Percentiles rank a stretch among this genome's conserved stretches.
Evolutionary conservation across 2,888 invertebrate species (phyloP).

Genomic region (Acanthacorydalis orientalis): DNA sequence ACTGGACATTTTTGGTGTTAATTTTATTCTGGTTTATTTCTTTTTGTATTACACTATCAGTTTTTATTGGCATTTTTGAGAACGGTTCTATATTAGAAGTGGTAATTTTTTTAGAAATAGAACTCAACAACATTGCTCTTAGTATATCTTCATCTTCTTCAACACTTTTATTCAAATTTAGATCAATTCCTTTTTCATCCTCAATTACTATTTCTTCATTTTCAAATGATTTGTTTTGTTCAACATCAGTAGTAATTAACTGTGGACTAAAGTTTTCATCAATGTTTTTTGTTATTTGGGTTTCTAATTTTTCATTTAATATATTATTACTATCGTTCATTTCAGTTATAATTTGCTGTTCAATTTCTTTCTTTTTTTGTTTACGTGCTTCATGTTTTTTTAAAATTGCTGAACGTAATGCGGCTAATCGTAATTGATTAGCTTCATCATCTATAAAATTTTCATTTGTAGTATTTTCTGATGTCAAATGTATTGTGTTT

Average conservation of each 20-base stretch:
- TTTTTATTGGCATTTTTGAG: neutral
- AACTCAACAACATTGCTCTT: constrained; percentile 38
- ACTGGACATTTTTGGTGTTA: neutral
- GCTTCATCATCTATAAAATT: constrained; percentile 25
- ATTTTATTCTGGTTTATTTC: constrained; percentile 3
- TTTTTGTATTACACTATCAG: constrained; percentile 2
- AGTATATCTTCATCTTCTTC: constrained; percentile 45
- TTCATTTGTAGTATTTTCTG: neutral
- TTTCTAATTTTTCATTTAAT: neutral
- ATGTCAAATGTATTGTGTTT: neutral
- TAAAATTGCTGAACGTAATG: constrained; percentile 35
- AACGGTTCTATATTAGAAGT: constrained; percentile 15
- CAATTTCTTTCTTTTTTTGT: constrained; percentile 6
- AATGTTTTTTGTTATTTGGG: neutral
- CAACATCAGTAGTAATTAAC: constrained; percentile 13
- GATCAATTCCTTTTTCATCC: constrained; percentile 28
- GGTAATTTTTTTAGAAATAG: constrained; percentile 38
- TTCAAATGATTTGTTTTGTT: constrained; percentile 16
- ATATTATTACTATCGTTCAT: constrained; percentile 5
- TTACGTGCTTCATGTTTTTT: constrained; percentile 42
- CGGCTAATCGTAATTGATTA: constrained; percentile 29
- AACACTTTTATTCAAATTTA: constrained; percentile 22
- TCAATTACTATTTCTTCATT: constrained; percentile 14
- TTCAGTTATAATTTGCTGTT: constrained; percentile 14
- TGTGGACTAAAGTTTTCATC: neutral